Base-by-base conservation (phyloP, 2,113 vertebrate genomes). In the Gadus macrocephalus region DNA sequence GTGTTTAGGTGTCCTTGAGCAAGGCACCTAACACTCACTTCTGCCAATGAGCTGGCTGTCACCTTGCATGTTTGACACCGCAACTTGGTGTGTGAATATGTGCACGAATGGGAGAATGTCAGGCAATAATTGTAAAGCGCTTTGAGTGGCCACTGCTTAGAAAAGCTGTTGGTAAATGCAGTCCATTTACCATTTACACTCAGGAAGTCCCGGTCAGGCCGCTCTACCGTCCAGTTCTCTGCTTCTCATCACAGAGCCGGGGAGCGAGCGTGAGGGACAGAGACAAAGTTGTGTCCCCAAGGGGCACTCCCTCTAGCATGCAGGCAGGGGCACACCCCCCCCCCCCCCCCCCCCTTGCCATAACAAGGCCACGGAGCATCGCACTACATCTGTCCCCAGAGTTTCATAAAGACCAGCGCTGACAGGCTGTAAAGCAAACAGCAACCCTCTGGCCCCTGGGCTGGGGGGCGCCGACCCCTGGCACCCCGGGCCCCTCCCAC, bases 401-500 rank as follows among this genome's bases (percentile, higher is more conserved):
- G 89, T 89, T 93, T 89, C 88, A 91, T 92, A 91, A 91, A 92
- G 85, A 86, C 79, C 84, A 74, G 67, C 25, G 70, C 79, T 86
- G 89, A 89, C 89, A 90, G 89, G 83, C 90, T 85, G 88, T 91
- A 87, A 90, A 91, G 79, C 85, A 49, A 88, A 86, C 80, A 89
- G 79, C 82, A 85, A 83, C 86, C 85, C 87, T 82, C 77, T 68
- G 75, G 84, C 85, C 90, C 83, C 64, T 69, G 83, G 87, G 86
- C 85, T 76, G 80, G 79, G 83, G 81, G 19, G 59, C 19, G 3
- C 62, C 79, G 85, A 86, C 85, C 82, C 71, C 31, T 28, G 78
- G 72, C 70, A 65, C 12, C 42, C 68, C 74, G 64, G 25, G 70
- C 76, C 79, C 77, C 78, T 82, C 71, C 72, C 71, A 22, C 83